phyloP scores from a whole-genome alignment of 37 sponge, comb jelly and placozoan species.

The Ianthella basta region DNA sequence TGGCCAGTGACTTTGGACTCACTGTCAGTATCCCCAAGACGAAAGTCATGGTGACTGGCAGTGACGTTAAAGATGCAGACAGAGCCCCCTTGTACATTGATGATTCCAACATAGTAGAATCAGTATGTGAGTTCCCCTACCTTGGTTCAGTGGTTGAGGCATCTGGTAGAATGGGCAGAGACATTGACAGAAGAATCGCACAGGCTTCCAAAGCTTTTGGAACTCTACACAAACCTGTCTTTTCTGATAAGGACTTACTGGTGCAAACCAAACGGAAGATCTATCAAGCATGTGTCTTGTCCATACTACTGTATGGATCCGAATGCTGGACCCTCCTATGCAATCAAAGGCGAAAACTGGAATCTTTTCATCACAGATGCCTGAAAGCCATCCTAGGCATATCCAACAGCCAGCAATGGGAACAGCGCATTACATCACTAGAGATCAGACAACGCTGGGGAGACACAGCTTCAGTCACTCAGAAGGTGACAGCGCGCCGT shows the following conservation, averaged over 20 bases:
- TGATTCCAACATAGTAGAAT: background rate
- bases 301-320: conserved; percentile 13
- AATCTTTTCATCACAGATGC: conserved; percentile 10
- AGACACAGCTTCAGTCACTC: background rate
- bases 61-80: conserved; percentile 15
- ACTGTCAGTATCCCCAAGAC: conserved; percentile 50
- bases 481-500: background rate
- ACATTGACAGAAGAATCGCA: conserved; percentile 26
- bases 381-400: background rate
- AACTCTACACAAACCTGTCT: background rate
- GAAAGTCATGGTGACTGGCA: conserved; percentile 44
- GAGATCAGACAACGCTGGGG: conserved; percentile 13
- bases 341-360: background rate
- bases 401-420: conserved; percentile 25
- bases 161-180: conserved; percentile 16
- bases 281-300: conserved; percentile 7
- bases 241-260: background rate
- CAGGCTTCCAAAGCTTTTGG: conserved; percentile 32
- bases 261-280: conserved; percentile 8
- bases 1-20: conserved; percentile 32
- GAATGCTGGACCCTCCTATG: conserved; percentile 5
- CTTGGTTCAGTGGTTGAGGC: conserved; percentile 17
- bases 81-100: conserved; percentile 20
- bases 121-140: conserved; percentile 42
- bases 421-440: background rate